Base-by-base conservation (phyloP, 1,140 invertebrate species). In the Coptotermes formosanus region DNA sequence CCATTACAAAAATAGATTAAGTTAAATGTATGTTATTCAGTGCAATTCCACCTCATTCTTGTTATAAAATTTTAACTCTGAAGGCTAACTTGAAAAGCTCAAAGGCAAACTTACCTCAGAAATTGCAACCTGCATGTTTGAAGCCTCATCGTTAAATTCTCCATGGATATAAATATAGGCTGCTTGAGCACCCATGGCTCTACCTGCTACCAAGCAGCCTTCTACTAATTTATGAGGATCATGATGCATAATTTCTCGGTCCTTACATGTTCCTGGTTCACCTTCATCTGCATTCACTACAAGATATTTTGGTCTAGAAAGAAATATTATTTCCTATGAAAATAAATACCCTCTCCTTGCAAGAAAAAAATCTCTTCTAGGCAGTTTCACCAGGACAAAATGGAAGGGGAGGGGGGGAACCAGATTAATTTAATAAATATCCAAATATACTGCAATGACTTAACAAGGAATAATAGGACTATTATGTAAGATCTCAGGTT, bases 131-230 rank as follows among this genome's bases (percentile, higher is more conserved):
- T 99, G 98, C 92, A 99, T 95, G 90, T 99, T 99, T 19, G 97
- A 98, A 21, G 98, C 98, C 92, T 99, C 99, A 92, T 99, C 99
- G 91, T 99, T 99, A 92, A 99, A 99, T 92, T 99, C 99, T 88
- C 99, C 99, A 89, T 99, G 94, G 89, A 99, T 99, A 89, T 99
- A 99, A 91, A 99, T 99, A 89, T 99, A 99, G 0, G 99, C 99
- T 44, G 98, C 98, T 89, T 96, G 94, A 75, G 99, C 99, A 19
- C 98, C 98, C 97, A 99, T 99, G 19, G 98, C 97, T 83, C 93
- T 91, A 0, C 99, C 98, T 88, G 98, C 98, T 87, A 99, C 95
- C 21, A 99, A 92, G 91, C 99, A 99, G 0, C 99, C 99, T 91
- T 99, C 99, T 0, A 99, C 95, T 16, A 99, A 92, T 90, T 99